Base-by-base conservation (phyloP, 2,888 invertebrate species). In the Campopleginae sp. region DNA sequence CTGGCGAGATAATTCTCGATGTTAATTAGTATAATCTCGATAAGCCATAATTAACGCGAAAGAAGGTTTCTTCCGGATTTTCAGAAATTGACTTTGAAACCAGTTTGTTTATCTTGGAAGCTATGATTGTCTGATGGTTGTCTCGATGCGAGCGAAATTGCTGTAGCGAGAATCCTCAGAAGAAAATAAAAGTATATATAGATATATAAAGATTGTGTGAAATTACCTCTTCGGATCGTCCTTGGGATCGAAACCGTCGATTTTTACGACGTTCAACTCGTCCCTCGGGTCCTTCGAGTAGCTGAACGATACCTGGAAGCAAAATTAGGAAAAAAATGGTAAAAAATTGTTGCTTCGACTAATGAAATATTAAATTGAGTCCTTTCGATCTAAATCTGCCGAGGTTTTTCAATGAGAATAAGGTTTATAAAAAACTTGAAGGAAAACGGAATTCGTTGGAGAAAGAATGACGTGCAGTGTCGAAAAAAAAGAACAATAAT, bases 261-360 rank as follows among this genome's bases (percentile, higher is more conserved):
- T 97, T 93, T 96, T 96, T 88, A 98, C 95, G 19, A 97, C 96
- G 93, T 98, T 98, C 96, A 97, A 97, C 91, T 97, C 97, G 89
- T 97, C 96, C 91, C 96, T 96, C 27, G 94, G 94, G 89, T 95
- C 96, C 89, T 96, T 96, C 33, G 97, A 96, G 94, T 98, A 98
- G 92, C 98, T 97, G 93, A 98, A 98, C 85, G 98, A 98, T 90
- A 98, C 96, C 96, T 97, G 94, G n/a, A 95, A 94, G 84, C 90
- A 91, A 70, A 86, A 58, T 19, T 79, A n/a, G 8, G 8, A 81
- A 72, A 65, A 76, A 74, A 72, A 48, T 38, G 38, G 0, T 10
- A 38, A 33, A 38, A 63, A 19, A 61, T 23, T 38, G 23, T 46
- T 63, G 44, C 27, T 74, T 77, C 70, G 61, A 58, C 71, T 23